These are phyloP conservation scores for Echiichthys vipera DNA, from an alignment of 2,797 vertebrate species.

Conservation along the genomic window DNA sequence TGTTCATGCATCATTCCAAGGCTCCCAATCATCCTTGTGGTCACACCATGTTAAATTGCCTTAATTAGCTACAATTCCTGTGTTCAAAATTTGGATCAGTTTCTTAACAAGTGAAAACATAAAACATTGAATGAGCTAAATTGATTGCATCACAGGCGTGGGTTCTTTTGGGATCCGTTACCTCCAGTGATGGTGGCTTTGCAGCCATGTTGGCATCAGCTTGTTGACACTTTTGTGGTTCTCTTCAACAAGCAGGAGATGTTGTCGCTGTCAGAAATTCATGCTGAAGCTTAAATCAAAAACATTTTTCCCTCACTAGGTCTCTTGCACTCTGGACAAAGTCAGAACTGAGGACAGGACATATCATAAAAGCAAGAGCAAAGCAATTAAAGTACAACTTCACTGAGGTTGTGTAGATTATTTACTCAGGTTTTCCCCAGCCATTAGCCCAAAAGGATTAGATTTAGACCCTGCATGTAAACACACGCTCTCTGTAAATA, in stretches of 20 bases:
- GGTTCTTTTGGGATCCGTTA: too few species aligned
- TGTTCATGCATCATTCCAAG: neutral
- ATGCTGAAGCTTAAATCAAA: accelerated
- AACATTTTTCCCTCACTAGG: neutral
- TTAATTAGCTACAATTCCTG: too few species aligned
- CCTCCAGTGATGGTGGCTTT: neutral
- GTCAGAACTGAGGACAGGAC: neutral
- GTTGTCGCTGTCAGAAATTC: neutral
- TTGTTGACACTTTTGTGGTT: neutral
- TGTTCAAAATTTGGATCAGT: too few species aligned
- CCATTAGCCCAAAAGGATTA: constrained; percentile 11
- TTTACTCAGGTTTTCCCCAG: neutral
- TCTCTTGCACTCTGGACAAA: neutral
- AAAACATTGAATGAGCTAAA: too few species aligned
- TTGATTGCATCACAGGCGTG: too few species aligned
- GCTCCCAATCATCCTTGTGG: neutral
- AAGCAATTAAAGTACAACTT: neutral
- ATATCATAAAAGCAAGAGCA: neutral
- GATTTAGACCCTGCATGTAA: constrained; percentile 45
- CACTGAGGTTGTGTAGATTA: neutral
- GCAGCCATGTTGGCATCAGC: neutral
- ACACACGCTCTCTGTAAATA: constrained; percentile 71
- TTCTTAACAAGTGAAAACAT: too few species aligned
- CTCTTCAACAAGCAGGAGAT: neutral
- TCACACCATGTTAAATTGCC: neutral